phyloP scores from a whole-genome alignment of 2,797 vertebrate genomes.

The Bothrops alternatus region DNA sequence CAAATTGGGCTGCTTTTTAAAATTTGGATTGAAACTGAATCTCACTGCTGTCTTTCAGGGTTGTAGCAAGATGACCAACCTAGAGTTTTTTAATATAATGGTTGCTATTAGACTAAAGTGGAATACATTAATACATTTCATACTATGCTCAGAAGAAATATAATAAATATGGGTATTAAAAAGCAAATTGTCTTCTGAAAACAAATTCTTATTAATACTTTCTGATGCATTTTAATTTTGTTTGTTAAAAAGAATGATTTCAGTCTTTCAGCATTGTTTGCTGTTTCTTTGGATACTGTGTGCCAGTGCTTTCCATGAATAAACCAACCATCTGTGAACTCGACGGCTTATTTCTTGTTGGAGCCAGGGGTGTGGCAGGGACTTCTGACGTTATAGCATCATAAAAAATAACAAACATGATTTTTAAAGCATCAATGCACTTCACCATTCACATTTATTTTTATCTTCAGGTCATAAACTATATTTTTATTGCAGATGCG shows the following conservation, averaged over 20 bases:
- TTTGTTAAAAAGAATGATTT: not conserved
- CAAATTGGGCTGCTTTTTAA: not conserved
- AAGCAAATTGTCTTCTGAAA: not conserved
- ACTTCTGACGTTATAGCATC: not conserved
- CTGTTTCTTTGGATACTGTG: no score
- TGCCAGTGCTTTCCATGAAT: no score
- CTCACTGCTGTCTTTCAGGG: not conserved
- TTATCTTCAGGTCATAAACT: not conserved
- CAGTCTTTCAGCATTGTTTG: not conserved
- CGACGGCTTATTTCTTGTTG: no score
- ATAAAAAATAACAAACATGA: not conserved
- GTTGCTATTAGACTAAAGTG: not conserved
- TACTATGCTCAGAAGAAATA: not conserved
- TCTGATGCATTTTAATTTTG: not conserved
- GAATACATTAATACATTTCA: not conserved
- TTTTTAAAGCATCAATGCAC: not conserved
- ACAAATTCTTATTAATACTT: not conserved
- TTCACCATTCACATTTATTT: not conserved
- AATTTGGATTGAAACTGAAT: not conserved
- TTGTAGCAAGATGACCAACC: not conserved
- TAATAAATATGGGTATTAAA: not conserved
- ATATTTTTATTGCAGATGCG: not conserved
- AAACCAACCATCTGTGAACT: no score
- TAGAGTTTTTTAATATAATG: not conserved
- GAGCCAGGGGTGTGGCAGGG: no score